Conservation (phyloP, 2,113 vertebrate genomes). For the Archilochus colubris region DNA sequence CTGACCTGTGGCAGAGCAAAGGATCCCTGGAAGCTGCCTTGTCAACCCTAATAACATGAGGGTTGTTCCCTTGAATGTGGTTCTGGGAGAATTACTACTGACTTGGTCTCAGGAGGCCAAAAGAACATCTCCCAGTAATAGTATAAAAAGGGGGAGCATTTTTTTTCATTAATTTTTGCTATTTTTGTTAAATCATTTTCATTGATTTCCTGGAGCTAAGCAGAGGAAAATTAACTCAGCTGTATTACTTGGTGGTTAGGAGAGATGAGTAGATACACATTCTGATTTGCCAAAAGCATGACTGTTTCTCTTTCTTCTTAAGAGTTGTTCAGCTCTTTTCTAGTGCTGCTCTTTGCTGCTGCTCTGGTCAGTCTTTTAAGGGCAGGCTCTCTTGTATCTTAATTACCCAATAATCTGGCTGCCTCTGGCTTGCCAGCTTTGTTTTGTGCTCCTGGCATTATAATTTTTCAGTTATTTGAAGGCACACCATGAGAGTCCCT, state of each 20-base stretch:
- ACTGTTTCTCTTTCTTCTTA: background rate
- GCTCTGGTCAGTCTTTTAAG: background rate
- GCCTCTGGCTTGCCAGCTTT: background rate
- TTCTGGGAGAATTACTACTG: background rate
- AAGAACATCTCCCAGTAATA: background rate
- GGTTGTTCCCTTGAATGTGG: background rate
- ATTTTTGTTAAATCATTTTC: background rate
- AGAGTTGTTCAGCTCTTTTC: background rate
- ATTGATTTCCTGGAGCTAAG: background rate
- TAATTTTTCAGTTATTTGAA: background rate
- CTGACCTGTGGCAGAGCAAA: background rate
- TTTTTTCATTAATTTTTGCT: accelerated
- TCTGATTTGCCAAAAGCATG: background rate
- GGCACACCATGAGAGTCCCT: background rate
- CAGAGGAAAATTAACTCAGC: background rate
- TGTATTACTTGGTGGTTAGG: background rate
- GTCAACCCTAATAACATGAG: background rate
- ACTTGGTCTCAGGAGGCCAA: background rate
- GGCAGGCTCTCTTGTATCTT: background rate
- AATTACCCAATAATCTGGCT: background rate
- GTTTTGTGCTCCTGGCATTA: background rate
- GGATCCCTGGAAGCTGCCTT: background rate
- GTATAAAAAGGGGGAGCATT: background rate
- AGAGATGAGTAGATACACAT: background rate
- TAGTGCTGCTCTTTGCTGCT: background rate